Percentiles rank a stretch among this genome's conserved stretches.
phyloP scores from a whole-genome alignment of 2,113 vertebrate genomes.

The Galemys pyrenaicus region DNA sequence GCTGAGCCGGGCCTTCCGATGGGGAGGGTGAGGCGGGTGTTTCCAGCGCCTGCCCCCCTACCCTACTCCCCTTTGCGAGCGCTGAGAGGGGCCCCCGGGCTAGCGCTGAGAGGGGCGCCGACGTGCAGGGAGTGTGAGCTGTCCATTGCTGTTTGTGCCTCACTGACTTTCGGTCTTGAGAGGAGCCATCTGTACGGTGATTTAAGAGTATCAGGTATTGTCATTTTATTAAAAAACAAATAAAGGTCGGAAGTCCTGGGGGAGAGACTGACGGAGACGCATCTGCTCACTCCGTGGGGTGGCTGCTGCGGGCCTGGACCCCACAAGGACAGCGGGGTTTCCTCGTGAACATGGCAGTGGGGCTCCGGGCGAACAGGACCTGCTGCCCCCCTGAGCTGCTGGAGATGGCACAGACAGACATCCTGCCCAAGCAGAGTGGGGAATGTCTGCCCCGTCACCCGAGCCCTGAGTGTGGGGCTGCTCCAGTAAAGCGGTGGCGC shows the following conservation, averaged over 20 bases:
- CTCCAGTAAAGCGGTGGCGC: not conserved
- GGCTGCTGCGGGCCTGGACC: too few species aligned
- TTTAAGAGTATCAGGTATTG: not conserved
- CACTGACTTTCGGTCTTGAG: not conserved
- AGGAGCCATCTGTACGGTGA: not conserved
- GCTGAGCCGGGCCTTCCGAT: not conserved
- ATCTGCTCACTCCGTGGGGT: too few species aligned
- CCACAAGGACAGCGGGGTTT: too few species aligned
- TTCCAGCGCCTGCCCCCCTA: not conserved
- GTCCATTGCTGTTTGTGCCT: not conserved
- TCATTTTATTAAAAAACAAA: conserved; percentile 5
- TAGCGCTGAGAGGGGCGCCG: not conserved
- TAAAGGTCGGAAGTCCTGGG: not conserved
- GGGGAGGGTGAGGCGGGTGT: not conserved
- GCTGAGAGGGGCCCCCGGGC: not conserved
- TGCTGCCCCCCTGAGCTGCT: not conserved
- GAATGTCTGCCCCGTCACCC: not conserved
- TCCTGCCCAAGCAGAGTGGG: not conserved
- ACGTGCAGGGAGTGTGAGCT: not conserved
- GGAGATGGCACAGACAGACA: not conserved
- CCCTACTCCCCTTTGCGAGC: too few species aligned
- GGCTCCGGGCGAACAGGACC: not conserved
- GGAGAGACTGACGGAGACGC: not conserved
- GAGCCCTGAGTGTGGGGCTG: not conserved
- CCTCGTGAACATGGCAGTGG: not conserved